Percentiles rank a stretch among this genome's conserved stretches.
Conservation (phyloP, 2,113 vertebrate genomes). For the Carassius gibelio region DNA sequence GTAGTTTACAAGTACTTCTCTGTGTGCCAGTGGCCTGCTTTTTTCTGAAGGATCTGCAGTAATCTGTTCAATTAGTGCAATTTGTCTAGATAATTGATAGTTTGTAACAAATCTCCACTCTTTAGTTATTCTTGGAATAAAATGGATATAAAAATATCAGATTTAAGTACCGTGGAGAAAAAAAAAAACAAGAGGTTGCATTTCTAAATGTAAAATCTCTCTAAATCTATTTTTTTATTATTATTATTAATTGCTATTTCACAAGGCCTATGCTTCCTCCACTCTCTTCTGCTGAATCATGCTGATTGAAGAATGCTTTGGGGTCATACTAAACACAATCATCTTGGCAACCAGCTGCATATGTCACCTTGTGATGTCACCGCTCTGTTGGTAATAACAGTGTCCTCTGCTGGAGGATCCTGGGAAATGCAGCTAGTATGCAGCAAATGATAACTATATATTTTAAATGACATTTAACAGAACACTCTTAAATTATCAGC, state of each 20-base stretch:
- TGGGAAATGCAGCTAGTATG: constrained; percentile 28
- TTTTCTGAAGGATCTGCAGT: neutral
- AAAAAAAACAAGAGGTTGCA: neutral
- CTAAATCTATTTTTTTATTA: no score
- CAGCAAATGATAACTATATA: neutral
- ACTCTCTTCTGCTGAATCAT: constrained; percentile 72
- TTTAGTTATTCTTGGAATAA: neutral
- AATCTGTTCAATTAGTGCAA: neutral
- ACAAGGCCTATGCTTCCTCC: constrained; percentile 28
- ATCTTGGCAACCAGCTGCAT: constrained; percentile 69
- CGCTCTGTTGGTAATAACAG: neutral
- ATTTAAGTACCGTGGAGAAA: neutral
- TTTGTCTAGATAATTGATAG: neutral
- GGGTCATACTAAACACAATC: constrained; percentile 63
- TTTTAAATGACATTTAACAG: neutral
- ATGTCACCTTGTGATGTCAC: constrained; percentile 66
- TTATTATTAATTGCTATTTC: neutral
- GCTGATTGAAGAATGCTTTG: constrained; percentile 52
- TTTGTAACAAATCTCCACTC: neutral
- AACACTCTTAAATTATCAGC: neutral
- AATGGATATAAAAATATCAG: neutral
- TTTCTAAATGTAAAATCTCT: neutral
- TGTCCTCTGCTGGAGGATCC: constrained; percentile 54
- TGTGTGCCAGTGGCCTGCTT: neutral
- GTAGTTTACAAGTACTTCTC: no score